A percentile compares a stretch with the other conserved stretches of the same genome.
phyloP scores from a whole-genome alignment of 2,113 vertebrate genomes.

The Mugil cephalus region DNA sequence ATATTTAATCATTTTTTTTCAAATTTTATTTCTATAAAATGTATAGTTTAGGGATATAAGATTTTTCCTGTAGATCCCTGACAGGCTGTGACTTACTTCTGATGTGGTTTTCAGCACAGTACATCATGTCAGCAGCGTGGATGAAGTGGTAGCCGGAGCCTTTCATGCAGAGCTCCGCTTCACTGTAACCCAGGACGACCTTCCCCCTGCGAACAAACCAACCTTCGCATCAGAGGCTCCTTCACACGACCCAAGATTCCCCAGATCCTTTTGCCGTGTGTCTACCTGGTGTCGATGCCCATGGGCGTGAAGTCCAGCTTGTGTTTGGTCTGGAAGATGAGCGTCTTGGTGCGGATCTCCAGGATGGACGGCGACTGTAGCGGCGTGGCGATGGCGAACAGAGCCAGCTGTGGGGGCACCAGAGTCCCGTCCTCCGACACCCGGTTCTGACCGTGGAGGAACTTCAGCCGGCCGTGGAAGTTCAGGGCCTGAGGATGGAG shows the following conservation, averaged over 20 bases:
- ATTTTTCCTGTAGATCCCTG: too few relatives aligned
- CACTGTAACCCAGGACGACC: conserved; percentile 84
- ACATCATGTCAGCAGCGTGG: conserved; percentile 85
- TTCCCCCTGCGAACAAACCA: conserved; percentile 69
- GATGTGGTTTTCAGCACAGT: conserved; percentile 85
- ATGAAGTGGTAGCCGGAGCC: conserved; percentile 87
- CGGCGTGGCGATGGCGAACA: conserved; percentile 81
- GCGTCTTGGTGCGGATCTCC: conserved; percentile 83
- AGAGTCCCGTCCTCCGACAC: conserved; percentile 63
- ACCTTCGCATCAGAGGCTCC: too few relatives aligned
- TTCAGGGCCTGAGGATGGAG: conserved; percentile 76
- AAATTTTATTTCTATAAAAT: too few relatives aligned
- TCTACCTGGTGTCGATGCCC: conserved; percentile 80
- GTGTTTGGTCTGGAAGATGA: conserved; percentile 87
- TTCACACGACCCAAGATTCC: too few relatives aligned
- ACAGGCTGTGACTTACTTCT: conserved; percentile 68
- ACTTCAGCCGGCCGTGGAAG: conserved; percentile 83
- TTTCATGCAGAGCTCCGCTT: conserved; percentile 77
- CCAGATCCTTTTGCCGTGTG: background rate
- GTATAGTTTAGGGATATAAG: too few relatives aligned
- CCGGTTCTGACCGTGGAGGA: conserved; percentile 78
- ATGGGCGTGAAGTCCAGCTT: conserved; percentile 85
- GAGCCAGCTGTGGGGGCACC: conserved; percentile 75
- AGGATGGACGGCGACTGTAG: conserved; percentile 82
- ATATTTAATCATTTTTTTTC: background rate